A percentile compares a stretch with the other conserved stretches of the same genome.
These are phyloP conservation scores for roundworm (Caenorhabditis elegans) DNA, from an alignment of 1,140 invertebrate species.

Conservation along the genomic window WBcel235 BX284603.4:10976001-10976500, in stretches of 20 bases:
- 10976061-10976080: background rate
- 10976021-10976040: background rate
- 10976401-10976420: too few species aligned
- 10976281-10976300: background rate
- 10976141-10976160: background rate
- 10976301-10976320: background rate
- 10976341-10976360: too few species aligned
- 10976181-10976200: background rate
- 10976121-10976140: background rate
- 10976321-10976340: background rate
- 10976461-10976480: too few species aligned
- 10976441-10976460: too few species aligned
- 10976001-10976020: background rate
- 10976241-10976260: background rate
- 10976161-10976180: background rate
- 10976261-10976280: background rate
- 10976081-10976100: background rate
- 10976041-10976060: background rate
- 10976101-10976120: background rate
- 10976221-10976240: background rate
- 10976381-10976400: too few species aligned
- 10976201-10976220: background rate
- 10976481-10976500: too few species aligned
- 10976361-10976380: too few species aligned
- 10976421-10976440: too few species aligned